These are phyloP conservation scores for Borostomias antarcticus DNA, from an alignment of 2,797 vertebrate species.

Conservation along the genomic window DNA sequence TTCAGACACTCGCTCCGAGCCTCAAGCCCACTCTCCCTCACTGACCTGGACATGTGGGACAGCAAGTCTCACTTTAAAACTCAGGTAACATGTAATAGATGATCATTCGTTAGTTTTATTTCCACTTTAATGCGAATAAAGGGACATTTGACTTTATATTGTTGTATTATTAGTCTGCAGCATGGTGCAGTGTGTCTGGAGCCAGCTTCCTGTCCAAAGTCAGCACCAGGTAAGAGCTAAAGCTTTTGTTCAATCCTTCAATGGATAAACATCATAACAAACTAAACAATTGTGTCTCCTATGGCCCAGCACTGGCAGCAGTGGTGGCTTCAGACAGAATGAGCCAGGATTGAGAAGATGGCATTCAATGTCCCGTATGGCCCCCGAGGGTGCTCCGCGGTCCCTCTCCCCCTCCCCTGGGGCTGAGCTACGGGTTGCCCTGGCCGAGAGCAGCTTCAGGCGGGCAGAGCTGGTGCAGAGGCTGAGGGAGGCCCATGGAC, in stretches of 20 bases:
- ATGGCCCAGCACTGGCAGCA: constrained; percentile 41
- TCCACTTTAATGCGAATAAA: not conserved
- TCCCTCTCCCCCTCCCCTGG: constrained; percentile 41
- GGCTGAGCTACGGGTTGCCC: constrained; percentile 44
- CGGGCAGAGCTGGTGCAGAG: constrained; percentile 44
- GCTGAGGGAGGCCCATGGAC: constrained; percentile 53
- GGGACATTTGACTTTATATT: constrained; percentile 1
- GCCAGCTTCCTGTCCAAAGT: constrained; percentile 57
- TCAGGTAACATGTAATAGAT: constrained; percentile 57
- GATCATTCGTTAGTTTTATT: not conserved
- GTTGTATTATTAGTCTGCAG: constrained; percentile 55
- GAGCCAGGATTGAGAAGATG: constrained; percentile 60
- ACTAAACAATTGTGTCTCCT: not conserved
- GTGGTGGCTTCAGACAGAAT: constrained; percentile 45
- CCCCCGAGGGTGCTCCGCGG: constrained; percentile 25
- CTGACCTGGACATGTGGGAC: constrained; percentile 71
- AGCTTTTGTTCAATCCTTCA: not conserved
- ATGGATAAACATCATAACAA: not conserved
- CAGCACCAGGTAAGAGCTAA: constrained; percentile 55
- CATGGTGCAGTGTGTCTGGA: constrained; percentile 65
- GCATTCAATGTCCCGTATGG: constrained; percentile 69
- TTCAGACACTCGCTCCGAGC: constrained; percentile 45
- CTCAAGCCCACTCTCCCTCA: constrained; percentile 52
- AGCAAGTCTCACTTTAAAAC: constrained; percentile 55
- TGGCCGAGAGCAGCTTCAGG: constrained; percentile 56